phyloP scores from a whole-genome alignment of 2,797 vertebrate species.

The Buphagus erythrorhynchus region DNA sequence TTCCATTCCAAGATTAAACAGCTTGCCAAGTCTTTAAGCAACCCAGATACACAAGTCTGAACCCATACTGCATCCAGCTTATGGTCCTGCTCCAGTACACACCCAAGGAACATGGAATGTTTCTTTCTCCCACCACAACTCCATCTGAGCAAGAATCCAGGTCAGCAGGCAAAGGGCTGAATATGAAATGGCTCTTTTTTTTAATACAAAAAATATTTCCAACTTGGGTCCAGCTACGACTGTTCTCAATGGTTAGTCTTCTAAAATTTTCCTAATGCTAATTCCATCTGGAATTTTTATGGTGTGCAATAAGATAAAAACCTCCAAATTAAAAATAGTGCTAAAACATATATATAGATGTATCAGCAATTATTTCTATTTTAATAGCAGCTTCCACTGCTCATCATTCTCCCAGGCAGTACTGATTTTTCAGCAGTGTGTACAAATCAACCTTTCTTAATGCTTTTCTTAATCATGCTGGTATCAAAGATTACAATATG shows the following conservation, averaged over 20 bases:
- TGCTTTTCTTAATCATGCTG: not conserved
- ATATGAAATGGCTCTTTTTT: not conserved
- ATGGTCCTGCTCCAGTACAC: not conserved
- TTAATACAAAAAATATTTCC: not conserved
- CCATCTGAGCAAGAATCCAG: not conserved
- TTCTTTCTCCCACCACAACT: not conserved
- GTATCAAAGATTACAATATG: slow-evolving; percentile 3
- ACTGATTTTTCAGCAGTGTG: not conserved
- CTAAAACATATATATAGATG: not conserved
- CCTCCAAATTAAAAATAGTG: not conserved
- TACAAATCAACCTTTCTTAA: not conserved
- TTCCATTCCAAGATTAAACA: not conserved
- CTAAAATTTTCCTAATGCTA: not conserved
- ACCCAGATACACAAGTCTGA: not conserved
- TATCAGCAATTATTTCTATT: not conserved
- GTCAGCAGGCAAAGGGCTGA: not conserved
- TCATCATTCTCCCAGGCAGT: not conserved
- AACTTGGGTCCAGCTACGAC: not conserved
- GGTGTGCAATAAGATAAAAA: not conserved
- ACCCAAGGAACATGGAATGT: not conserved
- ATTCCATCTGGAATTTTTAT: not conserved
- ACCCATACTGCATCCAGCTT: not conserved
- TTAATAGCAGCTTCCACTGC: not conserved
- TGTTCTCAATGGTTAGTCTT: not conserved
- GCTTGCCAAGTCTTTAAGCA: not conserved